Conservation (phyloP, 1,140 invertebrate species). For the Venturia canescens region DNA sequence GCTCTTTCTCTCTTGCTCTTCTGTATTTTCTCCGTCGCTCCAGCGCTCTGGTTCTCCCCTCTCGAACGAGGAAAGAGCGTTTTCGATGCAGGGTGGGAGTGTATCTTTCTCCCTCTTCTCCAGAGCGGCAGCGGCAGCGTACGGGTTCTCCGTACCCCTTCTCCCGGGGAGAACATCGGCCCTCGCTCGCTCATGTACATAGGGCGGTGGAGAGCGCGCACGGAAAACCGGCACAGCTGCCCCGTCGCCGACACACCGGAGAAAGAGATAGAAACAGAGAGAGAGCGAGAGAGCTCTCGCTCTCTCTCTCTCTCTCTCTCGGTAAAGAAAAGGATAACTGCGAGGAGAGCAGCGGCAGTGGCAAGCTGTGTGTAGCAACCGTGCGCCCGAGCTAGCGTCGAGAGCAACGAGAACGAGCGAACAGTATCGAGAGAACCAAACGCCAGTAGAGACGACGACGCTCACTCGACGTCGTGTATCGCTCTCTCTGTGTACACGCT, state of each 20-base stretch:
- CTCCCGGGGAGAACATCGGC: not conserved
- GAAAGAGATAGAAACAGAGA: constrained; percentile 22
- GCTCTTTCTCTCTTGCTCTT: constrained; percentile 30
- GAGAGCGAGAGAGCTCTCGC: not conserved
- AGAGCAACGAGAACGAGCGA: not conserved
- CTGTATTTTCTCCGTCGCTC: constrained; percentile 36
- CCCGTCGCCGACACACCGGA: not conserved
- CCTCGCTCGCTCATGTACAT: not conserved
- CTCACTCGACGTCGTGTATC: not conserved
- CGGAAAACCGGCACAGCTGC: constrained; percentile 49
- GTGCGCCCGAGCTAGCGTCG: constrained; percentile 5
- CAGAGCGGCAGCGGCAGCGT: not conserved
- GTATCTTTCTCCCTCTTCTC: constrained; percentile 22
- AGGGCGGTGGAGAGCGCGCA: constrained; percentile 12
- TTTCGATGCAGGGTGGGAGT: not conserved
- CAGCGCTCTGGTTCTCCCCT: constrained; percentile 41
- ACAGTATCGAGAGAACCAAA: constrained; percentile 19
- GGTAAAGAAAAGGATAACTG: constrained; percentile 3
- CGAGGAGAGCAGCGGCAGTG: constrained; percentile 11
- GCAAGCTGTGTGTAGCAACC: constrained; percentile 31
- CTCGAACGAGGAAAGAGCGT: not conserved
- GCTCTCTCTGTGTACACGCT: not conserved
- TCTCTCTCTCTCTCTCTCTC: not conserved
- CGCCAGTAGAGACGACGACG: constrained; percentile 22
- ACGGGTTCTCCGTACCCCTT: not conserved